Base-by-base conservation (phyloP, 2,113 vertebrate genomes). In the Delphinapterus leucas region DNA sequence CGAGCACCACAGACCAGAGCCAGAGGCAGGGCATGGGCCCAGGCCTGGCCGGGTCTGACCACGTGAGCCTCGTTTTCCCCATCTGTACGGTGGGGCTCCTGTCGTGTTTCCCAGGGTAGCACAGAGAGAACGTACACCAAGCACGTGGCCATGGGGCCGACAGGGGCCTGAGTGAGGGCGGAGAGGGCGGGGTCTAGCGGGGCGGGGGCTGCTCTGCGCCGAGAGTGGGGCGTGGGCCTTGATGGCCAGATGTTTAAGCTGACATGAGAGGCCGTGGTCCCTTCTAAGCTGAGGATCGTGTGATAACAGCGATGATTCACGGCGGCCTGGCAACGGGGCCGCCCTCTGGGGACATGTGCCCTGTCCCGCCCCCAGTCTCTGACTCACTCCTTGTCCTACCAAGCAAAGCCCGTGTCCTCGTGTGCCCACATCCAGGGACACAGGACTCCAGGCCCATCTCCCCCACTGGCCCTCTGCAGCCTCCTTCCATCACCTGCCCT, bases 241-340 rank as follows among this genome's bases (percentile, higher is more conserved):
- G 15, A 83, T 1, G 7, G 10, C 8, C 1, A 5, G 15, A 10
- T 3, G 0, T 8, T 44, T 13, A 2, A 25, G 10, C 2, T 47
- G 81, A 18, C 4, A 1, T 13, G 0, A 65, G 58, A 63, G 28
- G 60, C 6, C n/a, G 9, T 1, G 21, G 61, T 31, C 23, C 60
- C 8, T 14, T 31, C 36, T 4, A 9, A 68, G 68, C 60, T 26
- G 77, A 92, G 36, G 13, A 8, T 26, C 36, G 15, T 1, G 0
- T 8, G 9, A 5, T 21, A 1, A 61, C 28, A 21, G 28, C 60
- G 8, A 9, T 0, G 6, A 1, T 15, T 5, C 5, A 6, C 1
- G 17, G 28, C 1, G 17, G 28, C 23, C 67, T 21, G 1, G 44
- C 21, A 8, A 17, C 1, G 10, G 0, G 20, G 67, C 20, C 26